phyloP scores from a whole-genome alignment of 1,140 invertebrate species.

The Tetramorium simillimum region DNA sequence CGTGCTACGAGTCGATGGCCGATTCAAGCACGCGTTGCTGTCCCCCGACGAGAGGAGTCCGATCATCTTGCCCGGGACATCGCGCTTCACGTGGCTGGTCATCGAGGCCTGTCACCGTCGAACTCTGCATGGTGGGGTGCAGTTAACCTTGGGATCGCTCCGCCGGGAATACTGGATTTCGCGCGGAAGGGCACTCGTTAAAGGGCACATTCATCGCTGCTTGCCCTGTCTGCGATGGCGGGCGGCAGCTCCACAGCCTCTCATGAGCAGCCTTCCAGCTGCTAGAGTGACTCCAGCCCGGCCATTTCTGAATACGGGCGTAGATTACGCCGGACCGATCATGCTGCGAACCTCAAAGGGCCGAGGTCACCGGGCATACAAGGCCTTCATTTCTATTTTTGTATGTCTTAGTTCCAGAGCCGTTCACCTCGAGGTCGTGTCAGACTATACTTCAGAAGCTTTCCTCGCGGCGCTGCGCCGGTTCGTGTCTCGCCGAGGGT shows the following conservation, averaged over 20 bases:
- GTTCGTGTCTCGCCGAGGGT: conserved; percentile 63
- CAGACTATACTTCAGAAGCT: conserved; percentile 26
- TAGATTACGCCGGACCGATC: conserved; percentile 76
- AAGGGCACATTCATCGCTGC: too few species aligned
- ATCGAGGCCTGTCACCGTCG: too few species aligned
- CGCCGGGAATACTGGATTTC: too few species aligned
- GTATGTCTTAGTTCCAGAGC: conserved; percentile 67
- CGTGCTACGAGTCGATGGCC: too few species aligned
- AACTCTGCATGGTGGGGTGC: too few species aligned
- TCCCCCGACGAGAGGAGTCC: too few species aligned
- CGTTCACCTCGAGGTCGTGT: conserved; percentile 68
- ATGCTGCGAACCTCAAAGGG: neutral
- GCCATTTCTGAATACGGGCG: conserved; percentile 75
- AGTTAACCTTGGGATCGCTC: too few species aligned
- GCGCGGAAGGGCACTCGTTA: rapidly evolving
- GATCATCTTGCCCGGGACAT: too few species aligned
- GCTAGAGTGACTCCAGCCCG: conserved; percentile 64
- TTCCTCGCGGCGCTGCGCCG: conserved; percentile 69
- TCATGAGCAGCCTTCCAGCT: rapidly evolving
- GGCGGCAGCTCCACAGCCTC: neutral
- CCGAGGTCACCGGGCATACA: conserved; percentile 33
- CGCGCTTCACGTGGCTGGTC: too few species aligned
- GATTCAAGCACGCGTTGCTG: too few species aligned
- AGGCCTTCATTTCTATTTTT: conserved; percentile 68
- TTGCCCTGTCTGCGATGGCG: neutral